Percentiles rank a stretch among this genome's conserved stretches.
These are phyloP conservation scores for Phorcus lineatus DNA, from an alignment of 2,888 invertebrate genomes.

Conservation along the genomic window DNA sequence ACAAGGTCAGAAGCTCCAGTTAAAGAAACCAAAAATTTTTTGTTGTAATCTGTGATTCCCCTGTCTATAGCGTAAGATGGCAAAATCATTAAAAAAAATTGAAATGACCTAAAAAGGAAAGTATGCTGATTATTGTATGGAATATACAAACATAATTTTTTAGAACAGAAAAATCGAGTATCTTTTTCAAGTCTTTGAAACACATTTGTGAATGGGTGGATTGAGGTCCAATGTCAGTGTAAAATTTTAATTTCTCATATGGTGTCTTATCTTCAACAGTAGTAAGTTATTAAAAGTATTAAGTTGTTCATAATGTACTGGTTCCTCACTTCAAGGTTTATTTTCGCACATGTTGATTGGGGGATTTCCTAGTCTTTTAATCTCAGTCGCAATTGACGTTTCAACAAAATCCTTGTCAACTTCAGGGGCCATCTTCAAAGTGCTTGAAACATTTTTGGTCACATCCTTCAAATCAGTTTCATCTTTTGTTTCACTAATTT, in stretches of 20 bases:
- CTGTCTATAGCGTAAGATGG: constrained; percentile 46
- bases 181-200: not conserved
- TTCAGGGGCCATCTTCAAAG: too few relatives aligned
- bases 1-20: constrained; percentile 62
- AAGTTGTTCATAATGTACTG: not conserved
- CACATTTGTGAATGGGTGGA: too few relatives aligned
- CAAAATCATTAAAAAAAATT: constrained; percentile 64
- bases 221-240: too few relatives aligned
- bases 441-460: too few relatives aligned
- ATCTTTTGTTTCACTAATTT: too few relatives aligned
- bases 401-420: too few relatives aligned
- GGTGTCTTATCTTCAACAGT: too few relatives aligned
- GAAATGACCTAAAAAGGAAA: constrained; percentile 65
- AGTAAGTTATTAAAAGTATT: too few relatives aligned
- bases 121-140: constrained; percentile 52
- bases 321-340: not conserved
- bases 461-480: too few relatives aligned
- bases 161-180: constrained; percentile 60
- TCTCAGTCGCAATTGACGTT: not conserved
- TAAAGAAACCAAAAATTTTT: constrained; percentile 58
- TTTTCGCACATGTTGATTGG: not conserved
- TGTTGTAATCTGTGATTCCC: constrained; percentile 52
- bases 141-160: constrained; percentile 54
- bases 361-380: not conserved
- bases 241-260: too few relatives aligned